These are phyloP conservation scores for Nothoprocta pentlandii DNA, from an alignment of 2,113 vertebrate genomes.

Conservation along the genomic window DNA sequence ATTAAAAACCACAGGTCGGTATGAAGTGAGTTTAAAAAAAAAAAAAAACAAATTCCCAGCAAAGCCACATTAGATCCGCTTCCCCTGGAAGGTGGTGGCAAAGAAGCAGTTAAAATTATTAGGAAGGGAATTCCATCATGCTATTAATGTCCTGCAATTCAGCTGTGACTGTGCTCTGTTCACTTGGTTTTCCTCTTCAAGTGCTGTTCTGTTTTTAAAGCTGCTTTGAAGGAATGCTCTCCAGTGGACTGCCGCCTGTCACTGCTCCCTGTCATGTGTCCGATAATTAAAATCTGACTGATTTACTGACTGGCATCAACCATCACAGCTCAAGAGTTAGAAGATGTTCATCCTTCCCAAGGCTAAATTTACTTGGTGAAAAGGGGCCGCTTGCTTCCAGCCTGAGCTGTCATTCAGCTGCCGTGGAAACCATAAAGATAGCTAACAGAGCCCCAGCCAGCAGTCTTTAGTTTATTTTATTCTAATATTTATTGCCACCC, in stretches of 20 bases:
- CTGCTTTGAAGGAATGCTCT: conserved; percentile 86
- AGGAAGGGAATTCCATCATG: conserved; percentile 47
- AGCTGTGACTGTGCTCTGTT: conserved; percentile 71
- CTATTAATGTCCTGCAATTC: conserved; percentile 72
- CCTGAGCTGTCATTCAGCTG: conserved; percentile 86
- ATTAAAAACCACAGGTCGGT: conserved; percentile 72
- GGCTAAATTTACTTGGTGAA: conserved; percentile 87
- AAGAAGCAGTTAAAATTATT: conserved; percentile 68
- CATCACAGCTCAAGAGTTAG: conserved; percentile 80
- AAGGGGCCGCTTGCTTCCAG: conserved; percentile 75
- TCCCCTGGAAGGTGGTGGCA: background rate
- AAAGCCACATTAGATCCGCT: background rate
- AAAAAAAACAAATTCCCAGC: background rate
- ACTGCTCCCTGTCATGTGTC: conserved; percentile 86
- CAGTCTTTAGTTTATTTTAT: conserved; percentile 85
- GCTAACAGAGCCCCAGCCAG: conserved; percentile 84
- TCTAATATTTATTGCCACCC: conserved; percentile 88
- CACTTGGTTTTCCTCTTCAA: conserved; percentile 70
- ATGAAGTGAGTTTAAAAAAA: conserved; percentile 12
- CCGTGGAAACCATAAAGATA: conserved; percentile 84
- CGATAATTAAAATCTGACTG: conserved; percentile 92
- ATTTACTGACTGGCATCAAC: conserved; percentile 88
- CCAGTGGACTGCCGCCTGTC: conserved; percentile 83
- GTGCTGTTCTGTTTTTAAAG: conserved; percentile 78
- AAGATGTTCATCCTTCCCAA: conserved; percentile 85